Evolutionary conservation across 1,140 invertebrate species (phyloP).

Genomic region (Hylaeus volcanicus): DNA sequence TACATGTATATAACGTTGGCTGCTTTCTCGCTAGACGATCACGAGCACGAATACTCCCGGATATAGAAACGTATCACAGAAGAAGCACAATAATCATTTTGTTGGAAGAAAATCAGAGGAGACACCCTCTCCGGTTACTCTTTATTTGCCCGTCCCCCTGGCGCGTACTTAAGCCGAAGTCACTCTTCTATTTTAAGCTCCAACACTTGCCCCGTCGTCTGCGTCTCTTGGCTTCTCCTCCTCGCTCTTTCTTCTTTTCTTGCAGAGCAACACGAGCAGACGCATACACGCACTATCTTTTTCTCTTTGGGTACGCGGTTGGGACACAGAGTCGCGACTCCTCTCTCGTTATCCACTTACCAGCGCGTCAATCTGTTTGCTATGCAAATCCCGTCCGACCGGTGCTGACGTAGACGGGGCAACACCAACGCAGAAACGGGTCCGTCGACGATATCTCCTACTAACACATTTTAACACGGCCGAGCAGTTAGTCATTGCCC

Average conservation of each 20-base stretch:
- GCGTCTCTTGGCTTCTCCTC: conserved; percentile 26
- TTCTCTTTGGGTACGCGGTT: conserved; percentile 55
- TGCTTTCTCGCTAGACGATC: background rate
- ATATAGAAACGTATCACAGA: conserved; percentile 58
- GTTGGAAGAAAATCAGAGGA: conserved; percentile 48
- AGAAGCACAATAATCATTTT: conserved; percentile 27
- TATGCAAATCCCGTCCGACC: conserved; percentile 77
- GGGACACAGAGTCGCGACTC: conserved; percentile 51
- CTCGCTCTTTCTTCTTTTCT: conserved; percentile 30
- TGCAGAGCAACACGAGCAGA: conserved; percentile 16
- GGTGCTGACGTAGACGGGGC: conserved; percentile 72
- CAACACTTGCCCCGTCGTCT: conserved; percentile 54
- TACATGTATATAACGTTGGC: background rate
- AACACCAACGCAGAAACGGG: conserved; percentile 60
- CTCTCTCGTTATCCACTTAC: conserved; percentile 73
- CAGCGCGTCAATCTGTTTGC: conserved; percentile 77
- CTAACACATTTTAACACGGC: conserved; percentile 68
- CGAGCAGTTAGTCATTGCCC: conserved; percentile 75
- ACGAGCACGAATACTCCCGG: conserved; percentile 12
- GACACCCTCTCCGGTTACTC: conserved; percentile 45
- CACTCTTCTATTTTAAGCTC: conserved; percentile 61
- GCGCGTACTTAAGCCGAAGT: conserved; percentile 55
- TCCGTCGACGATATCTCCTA: conserved; percentile 69
- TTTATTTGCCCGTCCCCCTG: conserved; percentile 49
- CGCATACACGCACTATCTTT: conserved; percentile 37